Percentiles rank a stretch among this genome's conserved stretches.
phyloP scores from a whole-genome alignment of 2,888 invertebrate species.

The Melanostoma scalare region DNA sequence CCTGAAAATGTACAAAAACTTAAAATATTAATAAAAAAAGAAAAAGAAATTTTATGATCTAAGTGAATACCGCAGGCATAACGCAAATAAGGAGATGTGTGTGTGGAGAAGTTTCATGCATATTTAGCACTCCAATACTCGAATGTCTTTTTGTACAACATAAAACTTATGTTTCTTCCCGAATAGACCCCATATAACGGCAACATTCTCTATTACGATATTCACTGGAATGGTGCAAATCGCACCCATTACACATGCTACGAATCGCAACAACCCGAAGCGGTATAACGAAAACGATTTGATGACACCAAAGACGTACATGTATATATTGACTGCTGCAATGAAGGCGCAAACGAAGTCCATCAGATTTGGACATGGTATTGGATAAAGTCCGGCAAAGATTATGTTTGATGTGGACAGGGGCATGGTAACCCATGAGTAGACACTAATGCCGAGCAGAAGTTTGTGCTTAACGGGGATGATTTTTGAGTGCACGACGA shows the following conservation, averaged over 20 bases:
- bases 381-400: constrained; percentile 92
- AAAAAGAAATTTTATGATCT: constrained; percentile 67
- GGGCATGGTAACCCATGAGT: constrained; percentile 98
- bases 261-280: constrained; percentile 90
- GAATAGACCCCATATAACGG: constrained; percentile 96
- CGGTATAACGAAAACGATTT: constrained; percentile 96
- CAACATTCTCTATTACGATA: constrained; percentile 96
- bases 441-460: constrained; percentile 93
- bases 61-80: constrained; percentile 72
- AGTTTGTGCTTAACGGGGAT: constrained; percentile 91
- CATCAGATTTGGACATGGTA: constrained; percentile 91
- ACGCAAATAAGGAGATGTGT: constrained; percentile 36
- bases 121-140: constrained; percentile 83
- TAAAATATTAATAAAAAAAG: constrained; percentile 32
- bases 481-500: constrained; percentile 93
- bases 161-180: constrained; percentile 98
- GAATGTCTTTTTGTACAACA: constrained; percentile 95
- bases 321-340: constrained; percentile 96
- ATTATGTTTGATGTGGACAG: constrained; percentile 94
- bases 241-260: constrained; percentile 92
- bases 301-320: constrained; percentile 98
- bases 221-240: constrained; percentile 96
- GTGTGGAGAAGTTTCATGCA: background rate
- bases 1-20: constrained; percentile 61
- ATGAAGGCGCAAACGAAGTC: constrained; percentile 95